A percentile compares a stretch with the other conserved stretches of the same genome.
Conservation (phyloP, 2,797 vertebrate genomes). For the Brachyrhaphis roseni region DNA sequence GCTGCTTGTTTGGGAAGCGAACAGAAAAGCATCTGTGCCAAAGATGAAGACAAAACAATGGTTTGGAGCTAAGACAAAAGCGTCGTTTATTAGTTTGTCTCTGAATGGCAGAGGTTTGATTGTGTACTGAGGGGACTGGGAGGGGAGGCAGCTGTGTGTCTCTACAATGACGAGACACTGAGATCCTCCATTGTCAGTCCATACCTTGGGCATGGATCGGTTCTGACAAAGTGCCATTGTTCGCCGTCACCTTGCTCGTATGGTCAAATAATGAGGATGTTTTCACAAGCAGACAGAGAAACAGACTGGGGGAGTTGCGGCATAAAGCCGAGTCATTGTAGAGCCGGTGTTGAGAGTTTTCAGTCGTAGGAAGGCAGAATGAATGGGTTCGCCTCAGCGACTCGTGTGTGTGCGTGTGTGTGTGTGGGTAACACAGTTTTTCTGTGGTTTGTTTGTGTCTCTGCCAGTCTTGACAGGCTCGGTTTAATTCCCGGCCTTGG, state of each 20-base stretch:
- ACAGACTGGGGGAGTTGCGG: conserved; percentile 54
- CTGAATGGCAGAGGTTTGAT: conserved; percentile 76
- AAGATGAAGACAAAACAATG: conserved; percentile 69
- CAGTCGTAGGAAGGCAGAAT: conserved; percentile 52
- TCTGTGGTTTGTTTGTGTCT: conserved; percentile 67
- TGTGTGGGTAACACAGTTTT: conserved; percentile 44
- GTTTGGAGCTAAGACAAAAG: conserved; percentile 78
- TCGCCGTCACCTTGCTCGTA: conserved; percentile 76
- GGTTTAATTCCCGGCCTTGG: conserved; percentile 62
- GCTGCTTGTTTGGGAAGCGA: conserved; percentile 37
- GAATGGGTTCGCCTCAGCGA: conserved; percentile 62
- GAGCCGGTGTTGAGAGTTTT: conserved; percentile 40
- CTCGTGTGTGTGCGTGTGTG: conserved; percentile 6
- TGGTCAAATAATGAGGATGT: conserved; percentile 72
- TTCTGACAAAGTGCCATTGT: conserved; percentile 81
- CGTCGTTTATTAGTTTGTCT: conserved; percentile 70
- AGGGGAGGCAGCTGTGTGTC: conserved; percentile 77
- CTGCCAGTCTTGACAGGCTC: conserved; percentile 68
- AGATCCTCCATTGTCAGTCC: conserved; percentile 74
- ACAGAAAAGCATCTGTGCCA: conserved; percentile 64
- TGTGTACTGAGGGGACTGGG: conserved; percentile 42
- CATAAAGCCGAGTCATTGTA: conserved; percentile 62
- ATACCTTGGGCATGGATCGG: conserved; percentile 72
- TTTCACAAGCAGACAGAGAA: conserved; percentile 50
- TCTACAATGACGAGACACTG: conserved; percentile 71